Evolutionary conservation across 2,113 vertebrate species (phyloP).

Genomic region (Anarrhichthys ocellatus): DNA sequence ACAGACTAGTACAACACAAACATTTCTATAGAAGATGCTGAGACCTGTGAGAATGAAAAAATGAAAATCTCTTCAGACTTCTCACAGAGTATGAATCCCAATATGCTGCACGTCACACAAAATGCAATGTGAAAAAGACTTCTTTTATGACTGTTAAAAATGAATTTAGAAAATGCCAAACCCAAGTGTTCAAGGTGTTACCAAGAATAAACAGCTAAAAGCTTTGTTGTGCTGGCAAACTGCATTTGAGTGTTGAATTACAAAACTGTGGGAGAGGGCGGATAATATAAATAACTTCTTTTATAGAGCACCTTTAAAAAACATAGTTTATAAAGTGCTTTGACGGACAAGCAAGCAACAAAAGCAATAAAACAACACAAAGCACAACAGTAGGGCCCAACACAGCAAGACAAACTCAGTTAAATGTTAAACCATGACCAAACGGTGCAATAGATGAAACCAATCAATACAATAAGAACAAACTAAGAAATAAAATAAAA

Average conservation of each 20-base stretch:
- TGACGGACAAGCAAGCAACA: not conserved
- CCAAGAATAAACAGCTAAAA: not conserved
- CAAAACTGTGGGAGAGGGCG: not conserved
- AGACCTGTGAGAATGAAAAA: not conserved
- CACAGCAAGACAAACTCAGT: too few relatives aligned
- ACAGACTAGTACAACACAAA: constrained; percentile 19
- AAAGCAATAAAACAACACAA: too few relatives aligned
- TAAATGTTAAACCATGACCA: too few relatives aligned
- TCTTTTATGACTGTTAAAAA: not conserved
- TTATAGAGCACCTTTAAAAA: too few relatives aligned
- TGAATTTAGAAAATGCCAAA: not conserved
- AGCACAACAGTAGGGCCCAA: too few relatives aligned
- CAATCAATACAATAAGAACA: too few relatives aligned
- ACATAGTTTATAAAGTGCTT: not conserved
- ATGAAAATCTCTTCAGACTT: not conserved
- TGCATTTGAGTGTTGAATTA: not conserved
- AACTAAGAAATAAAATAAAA: too few relatives aligned
- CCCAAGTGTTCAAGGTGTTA: not conserved
- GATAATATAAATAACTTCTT: too few relatives aligned
- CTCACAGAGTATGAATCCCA: not conserved
- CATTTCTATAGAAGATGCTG: constrained; percentile 3
- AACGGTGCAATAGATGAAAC: too few relatives aligned
- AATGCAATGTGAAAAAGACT: not conserved
- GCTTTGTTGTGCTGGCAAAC: not conserved
- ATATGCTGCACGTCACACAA: not conserved